A percentile compares a stretch with the other conserved stretches of the same genome.
phyloP scores from a whole-genome alignment of 1,140 invertebrate species.

The Teleogryllus occipitalis region DNA sequence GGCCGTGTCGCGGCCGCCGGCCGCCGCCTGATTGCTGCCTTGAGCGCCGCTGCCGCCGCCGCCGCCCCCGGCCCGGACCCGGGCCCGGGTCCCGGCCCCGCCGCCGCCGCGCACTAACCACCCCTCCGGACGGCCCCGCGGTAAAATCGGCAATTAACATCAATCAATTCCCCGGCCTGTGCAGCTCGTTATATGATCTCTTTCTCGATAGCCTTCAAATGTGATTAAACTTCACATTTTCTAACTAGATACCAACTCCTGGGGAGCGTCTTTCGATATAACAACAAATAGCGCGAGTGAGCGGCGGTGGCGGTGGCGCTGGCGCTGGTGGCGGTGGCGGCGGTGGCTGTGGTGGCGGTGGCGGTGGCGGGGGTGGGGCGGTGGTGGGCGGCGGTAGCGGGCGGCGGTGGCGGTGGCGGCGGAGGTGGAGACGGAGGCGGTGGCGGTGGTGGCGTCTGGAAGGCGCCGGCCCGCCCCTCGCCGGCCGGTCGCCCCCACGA shows the following conservation, averaged over 20 bases:
- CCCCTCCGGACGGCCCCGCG: background rate
- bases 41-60: background rate
- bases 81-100: background rate
- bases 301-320: too few relatives aligned
- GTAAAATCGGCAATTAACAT: background rate
- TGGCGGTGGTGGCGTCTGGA: too few relatives aligned
- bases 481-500: too few relatives aligned
- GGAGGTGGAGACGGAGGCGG: too few relatives aligned
- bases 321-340: too few relatives aligned
- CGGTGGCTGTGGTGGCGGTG: too few relatives aligned
- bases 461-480: too few relatives aligned
- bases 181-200: background rate
- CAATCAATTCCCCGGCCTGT: background rate
- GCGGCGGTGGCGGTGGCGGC: too few relatives aligned
- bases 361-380: too few relatives aligned
- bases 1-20: background rate
- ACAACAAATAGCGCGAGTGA: background rate
- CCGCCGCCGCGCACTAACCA: background rate
- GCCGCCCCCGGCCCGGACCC: too few relatives aligned
- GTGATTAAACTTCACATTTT: conserved; percentile 5
- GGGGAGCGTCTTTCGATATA: background rate
- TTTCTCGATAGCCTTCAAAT: background rate
- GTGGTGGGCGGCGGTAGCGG: too few relatives aligned
- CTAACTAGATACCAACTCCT: background rate
- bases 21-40: background rate